Conservation (phyloP, 2,113 vertebrate species). For the Chitala chitala region DNA sequence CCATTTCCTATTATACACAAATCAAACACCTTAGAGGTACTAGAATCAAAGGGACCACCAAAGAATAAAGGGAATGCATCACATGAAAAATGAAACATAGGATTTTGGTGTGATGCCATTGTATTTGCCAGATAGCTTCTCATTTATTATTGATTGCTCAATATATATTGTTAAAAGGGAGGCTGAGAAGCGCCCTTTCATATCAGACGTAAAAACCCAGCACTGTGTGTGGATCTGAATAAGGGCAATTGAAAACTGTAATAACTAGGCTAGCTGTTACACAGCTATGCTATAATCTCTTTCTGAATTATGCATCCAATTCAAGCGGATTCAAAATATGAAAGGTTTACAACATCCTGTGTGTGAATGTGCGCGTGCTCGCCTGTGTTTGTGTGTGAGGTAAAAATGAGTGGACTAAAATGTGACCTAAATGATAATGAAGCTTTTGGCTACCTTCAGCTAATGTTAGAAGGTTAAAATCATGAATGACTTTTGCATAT, state of each 20-base stretch:
- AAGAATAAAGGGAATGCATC: conserved; percentile 15
- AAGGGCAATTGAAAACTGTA: conserved; percentile 13
- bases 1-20: background rate
- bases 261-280: conserved; percentile 3
- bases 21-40: background rate
- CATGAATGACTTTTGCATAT: background rate
- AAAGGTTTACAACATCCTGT: too few species aligned
- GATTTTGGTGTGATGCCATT: conserved; percentile 15
- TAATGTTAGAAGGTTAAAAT: background rate
- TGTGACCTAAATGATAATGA: background rate
- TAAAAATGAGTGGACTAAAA: background rate
- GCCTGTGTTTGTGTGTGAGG: too few species aligned
- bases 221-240: conserved; percentile 9
- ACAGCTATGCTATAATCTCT: conserved; percentile 11
- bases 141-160: conserved; percentile 20
- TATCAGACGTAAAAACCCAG: conserved; percentile 1
- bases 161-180: background rate
- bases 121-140: background rate
- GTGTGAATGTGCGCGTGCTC: too few species aligned
- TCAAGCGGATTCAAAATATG: too few species aligned
- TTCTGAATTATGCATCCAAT: conserved; percentile 24
- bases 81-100: conserved; percentile 20
- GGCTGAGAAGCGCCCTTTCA: conserved; percentile 1
- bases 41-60: background rate
- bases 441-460: too few species aligned